Evolutionary conservation across 2,888 invertebrate genomes (phyloP), one percentile per base, ranked within the genome.

Genomic region (Xylota sylvarum): DNA sequence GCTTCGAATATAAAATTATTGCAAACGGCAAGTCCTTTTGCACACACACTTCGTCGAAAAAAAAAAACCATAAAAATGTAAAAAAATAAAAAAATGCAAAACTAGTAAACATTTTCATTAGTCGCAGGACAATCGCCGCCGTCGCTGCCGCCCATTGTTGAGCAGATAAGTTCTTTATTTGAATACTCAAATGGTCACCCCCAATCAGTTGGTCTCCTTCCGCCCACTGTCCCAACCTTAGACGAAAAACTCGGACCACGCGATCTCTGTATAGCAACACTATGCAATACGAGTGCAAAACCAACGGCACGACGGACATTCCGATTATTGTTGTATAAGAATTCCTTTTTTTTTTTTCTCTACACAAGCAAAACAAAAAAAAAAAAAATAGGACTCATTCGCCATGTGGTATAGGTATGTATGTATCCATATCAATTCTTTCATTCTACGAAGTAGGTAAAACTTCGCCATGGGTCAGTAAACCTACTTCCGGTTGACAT

Each of bases 401-500:
- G 78, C 82, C 64, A 77, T 65, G 35, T 78, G 46, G 30, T 52
- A 40, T 52, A 40, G 35, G 37, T 9, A 10, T 10, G n/a, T n/a
- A 4, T 64, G n/a, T 69, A 52, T 52, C 30, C 32, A 58, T 65
- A 67, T 52, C 48, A 17, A 30, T 81, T 81, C 64, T 9, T 52
- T 40, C 23, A 37, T 81, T 81, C 64, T n/a, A 6, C 23, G 64
- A 82, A 86, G 82, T 86, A 69, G 86, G 80, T 81, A 81, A 82
- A 64, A 87, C 76, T 74, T 70, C 70, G 79, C 87, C 91, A 91
- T 92, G 92, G 92, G 92, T 92, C 92, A 92, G 92, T 92, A 93
- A 92, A 92, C 93, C 92, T 91, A 91, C 92, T 92, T 92, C 92
- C 92, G 92, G 92, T 92, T 92, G 92, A 91, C 92, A 92, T 92